phyloP scores from a whole-genome alignment of 1,140 invertebrate species.

The Atta texana region DNA sequence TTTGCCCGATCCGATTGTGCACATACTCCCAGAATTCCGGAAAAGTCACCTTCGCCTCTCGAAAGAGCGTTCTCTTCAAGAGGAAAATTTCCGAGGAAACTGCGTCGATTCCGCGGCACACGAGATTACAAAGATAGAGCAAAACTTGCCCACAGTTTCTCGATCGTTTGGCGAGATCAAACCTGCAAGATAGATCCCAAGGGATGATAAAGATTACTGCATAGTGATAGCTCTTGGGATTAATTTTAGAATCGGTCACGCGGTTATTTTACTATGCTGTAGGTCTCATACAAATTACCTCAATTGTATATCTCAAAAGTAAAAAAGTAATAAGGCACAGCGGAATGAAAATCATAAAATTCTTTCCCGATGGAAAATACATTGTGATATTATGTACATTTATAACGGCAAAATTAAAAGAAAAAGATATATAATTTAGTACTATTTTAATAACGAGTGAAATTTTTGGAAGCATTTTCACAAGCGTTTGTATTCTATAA shows the following conservation, averaged over 20 bases:
- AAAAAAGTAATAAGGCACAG: not conserved
- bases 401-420: not conserved
- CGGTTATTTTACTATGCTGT: slow-evolving; percentile 28
- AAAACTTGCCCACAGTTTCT: slow-evolving; percentile 63
- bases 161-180: slow-evolving; percentile 56
- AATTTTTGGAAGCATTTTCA: not conserved
- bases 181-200: slow-evolving; percentile 61
- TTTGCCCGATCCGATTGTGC: slow-evolving; percentile 15
- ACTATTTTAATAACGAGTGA: not conserved
- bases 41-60: not conserved
- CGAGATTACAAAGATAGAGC: slow-evolving; percentile 58
- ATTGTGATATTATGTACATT: not conserved
- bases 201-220: slow-evolving; percentile 59
- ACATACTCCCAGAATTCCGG: slow-evolving; percentile 9
- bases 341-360: not conserved
- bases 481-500: not conserved
- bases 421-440: not conserved
- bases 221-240: slow-evolving; percentile 44
- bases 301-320: slow-evolving; percentile 24
- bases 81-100: slow-evolving; percentile 23
- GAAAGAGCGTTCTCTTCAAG: not conserved
- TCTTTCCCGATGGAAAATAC: not conserved
- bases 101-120: slow-evolving; percentile 48
- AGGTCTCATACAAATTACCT: not conserved
- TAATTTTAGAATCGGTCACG: slow-evolving; percentile 66